phyloP scores from a whole-genome alignment of 2,113 vertebrate genomes.

The Nycticorax nycticorax region DNA sequence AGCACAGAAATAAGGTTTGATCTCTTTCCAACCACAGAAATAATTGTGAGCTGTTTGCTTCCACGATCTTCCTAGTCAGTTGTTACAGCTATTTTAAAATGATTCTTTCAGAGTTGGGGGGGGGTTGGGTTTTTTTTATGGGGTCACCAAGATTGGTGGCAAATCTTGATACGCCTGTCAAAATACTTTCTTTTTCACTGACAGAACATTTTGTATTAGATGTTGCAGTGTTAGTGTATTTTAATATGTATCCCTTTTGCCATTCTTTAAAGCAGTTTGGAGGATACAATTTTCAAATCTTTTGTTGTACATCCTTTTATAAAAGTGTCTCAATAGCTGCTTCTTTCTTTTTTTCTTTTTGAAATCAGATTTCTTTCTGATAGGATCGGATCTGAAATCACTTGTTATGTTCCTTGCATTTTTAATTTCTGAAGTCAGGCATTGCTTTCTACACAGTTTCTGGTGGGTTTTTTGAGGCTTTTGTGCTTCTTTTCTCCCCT shows the following conservation, averaged over 20 bases:
- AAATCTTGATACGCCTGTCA: conserved; percentile 7
- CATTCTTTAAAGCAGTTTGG: neutral
- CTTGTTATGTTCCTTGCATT: conserved; percentile 29
- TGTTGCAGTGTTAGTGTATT: neutral
- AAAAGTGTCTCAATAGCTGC: neutral
- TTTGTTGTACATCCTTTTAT: conserved; percentile 6
- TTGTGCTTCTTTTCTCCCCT: neutral
- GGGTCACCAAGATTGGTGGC: neutral
- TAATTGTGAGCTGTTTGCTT: conserved; percentile 43
- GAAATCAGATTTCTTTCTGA: neutral
- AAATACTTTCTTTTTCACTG: neutral
- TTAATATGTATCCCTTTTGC: neutral
- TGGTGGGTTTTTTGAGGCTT: neutral
- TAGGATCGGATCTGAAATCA: neutral
- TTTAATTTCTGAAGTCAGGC: conserved; percentile 9
- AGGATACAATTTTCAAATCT: conserved; percentile 22
- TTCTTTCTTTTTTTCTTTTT: neutral
- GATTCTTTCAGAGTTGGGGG: neutral
- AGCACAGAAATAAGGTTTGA: conserved; percentile 32
- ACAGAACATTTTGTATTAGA: neutral
- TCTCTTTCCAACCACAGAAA: neutral
- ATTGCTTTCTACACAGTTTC: conserved; percentile 7
- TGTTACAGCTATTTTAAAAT: neutral
- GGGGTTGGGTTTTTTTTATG: neutral
- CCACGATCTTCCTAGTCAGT: neutral